These are phyloP conservation scores for Cerastoderma edule DNA, from an alignment of 2,888 invertebrate species.

Conservation along the genomic window DNA sequence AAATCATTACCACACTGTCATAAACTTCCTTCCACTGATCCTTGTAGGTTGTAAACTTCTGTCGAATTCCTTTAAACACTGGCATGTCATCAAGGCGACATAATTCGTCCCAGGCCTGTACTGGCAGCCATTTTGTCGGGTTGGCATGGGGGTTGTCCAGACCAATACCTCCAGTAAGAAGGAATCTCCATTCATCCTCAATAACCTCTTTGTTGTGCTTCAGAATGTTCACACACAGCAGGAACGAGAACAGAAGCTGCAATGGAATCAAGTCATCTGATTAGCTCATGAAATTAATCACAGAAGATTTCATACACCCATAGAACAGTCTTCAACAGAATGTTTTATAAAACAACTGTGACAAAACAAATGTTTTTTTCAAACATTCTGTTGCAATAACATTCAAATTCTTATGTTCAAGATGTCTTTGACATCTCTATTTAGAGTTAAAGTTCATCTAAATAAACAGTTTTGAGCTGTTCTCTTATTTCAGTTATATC, in stretches of 20 bases:
- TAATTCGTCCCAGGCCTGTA: constrained; percentile 87
- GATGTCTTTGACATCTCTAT: too few relatives aligned
- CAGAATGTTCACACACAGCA: constrained; percentile 84
- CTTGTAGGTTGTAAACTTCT: constrained; percentile 81
- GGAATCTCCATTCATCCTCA: constrained; percentile 92
- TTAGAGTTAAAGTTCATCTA: too few relatives aligned
- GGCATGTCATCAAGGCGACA: constrained; percentile 82
- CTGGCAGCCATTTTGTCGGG: constrained; percentile 92
- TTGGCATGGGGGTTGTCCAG: constrained; percentile 91
- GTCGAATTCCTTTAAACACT: constrained; percentile 80
- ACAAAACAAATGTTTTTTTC: too few relatives aligned
- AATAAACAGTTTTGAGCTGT: too few relatives aligned
- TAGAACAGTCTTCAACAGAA: too few relatives aligned
- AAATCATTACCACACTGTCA: constrained; percentile 88
- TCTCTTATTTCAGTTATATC: too few relatives aligned
- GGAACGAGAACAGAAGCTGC: constrained; percentile 84
- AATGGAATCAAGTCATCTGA: too few relatives aligned
- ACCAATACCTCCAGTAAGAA: constrained; percentile 93
- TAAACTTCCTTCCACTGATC: constrained; percentile 87
- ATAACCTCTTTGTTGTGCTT: constrained; percentile 83
- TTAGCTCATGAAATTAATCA: too few relatives aligned
- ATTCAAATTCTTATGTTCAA: too few relatives aligned
- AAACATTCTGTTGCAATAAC: too few relatives aligned
- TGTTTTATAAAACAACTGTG: too few relatives aligned
- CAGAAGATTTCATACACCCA: too few relatives aligned